Evolutionary conservation across 2,888 invertebrate genomes (phyloP), one percentile per base, ranked within the genome.

Genomic region (Amphiduros pacificus): DNA sequence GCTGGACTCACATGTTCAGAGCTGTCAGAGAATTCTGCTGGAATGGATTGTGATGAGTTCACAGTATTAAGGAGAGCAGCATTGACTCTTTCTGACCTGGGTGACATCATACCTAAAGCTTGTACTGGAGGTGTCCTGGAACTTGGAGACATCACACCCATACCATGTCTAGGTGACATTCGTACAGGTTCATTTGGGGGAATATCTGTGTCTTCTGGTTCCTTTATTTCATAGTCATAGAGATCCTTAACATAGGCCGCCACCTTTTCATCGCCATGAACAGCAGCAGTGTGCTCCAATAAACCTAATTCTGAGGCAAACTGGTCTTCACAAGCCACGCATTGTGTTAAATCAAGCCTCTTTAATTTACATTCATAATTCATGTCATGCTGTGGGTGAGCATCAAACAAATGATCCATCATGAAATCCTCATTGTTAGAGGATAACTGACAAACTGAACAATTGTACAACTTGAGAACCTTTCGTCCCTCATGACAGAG

Each of bases 351-450:
- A 44, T 44, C 44, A n/a, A 44, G 22, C 22, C 22, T 44, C n/a
- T 22, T 44, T 5, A 22, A 22, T 5, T n/a, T 22, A 44, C 44
- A 44, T n/a, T 44, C 44, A 44, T 20, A 44, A 4, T 22, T 5
- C n/a, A 44, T 44, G n/a, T 44, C 44, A 20, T 44, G 20, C n/a
- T 44, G 6, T 20, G 44, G 44, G 50, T 58, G 58, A 6, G 20
- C 50, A 6, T 58, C 50, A 32, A 48, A 28, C 24, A 48, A 51
- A 27, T 58, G 58, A n/a, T 58, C 58, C 36, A 50, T 51, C 11
- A 58, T 31, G 17, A 58, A n/a, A 27, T 58, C 58, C 22, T 48
- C n/a, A 24, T 58, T 49, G 26, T 58, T 58, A 20, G 48, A 48
- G 1, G 32, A 20, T 20, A 51, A 26, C 14, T 24, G 4, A n/a